A percentile compares a stretch with the other conserved stretches of the same genome.
These are phyloP conservation scores for Calyptomena viridis DNA, from an alignment of 2,113 vertebrate genomes.

Conservation along the genomic window DNA sequence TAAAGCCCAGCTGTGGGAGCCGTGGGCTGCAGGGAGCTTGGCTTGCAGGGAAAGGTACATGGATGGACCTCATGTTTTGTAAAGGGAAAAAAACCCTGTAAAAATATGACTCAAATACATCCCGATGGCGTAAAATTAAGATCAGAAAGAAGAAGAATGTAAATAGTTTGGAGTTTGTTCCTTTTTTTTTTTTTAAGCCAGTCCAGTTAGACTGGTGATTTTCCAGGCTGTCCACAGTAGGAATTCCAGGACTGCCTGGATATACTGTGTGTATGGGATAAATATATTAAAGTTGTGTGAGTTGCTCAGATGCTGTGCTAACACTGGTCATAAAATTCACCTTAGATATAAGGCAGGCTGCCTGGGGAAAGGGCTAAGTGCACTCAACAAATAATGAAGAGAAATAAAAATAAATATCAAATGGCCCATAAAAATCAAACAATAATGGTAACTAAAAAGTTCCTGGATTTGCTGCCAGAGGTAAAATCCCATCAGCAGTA, in stretches of 20 bases:
- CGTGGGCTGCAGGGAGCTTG: conserved; percentile 27
- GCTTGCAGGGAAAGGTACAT: conserved; percentile 1
- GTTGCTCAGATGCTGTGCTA: conserved; percentile 25
- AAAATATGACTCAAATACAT: neutral
- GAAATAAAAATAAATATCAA: conserved; percentile 64
- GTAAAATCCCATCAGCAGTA: conserved; percentile 45
- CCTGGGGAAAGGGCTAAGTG: conserved; percentile 56
- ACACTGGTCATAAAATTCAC: conserved; percentile 51
- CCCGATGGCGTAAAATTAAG: neutral
- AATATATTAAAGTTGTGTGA: conserved; percentile 13
- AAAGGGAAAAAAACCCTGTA: neutral
- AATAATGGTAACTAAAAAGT: conserved; percentile 55
- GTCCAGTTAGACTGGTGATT: neutral
- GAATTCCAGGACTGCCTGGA: neutral
- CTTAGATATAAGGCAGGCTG: conserved; percentile 63
- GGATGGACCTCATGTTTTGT: neutral
- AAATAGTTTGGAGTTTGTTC: neutral
- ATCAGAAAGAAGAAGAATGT: neutral
- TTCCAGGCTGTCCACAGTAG: conserved; percentile 15
- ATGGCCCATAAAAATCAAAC: conserved; percentile 67
- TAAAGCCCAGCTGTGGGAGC: conserved; percentile 56
- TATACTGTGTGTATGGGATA: neutral
- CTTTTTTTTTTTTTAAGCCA: neutral
- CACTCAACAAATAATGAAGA: conserved; percentile 60
- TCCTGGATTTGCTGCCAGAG: conserved; percentile 52